Percentiles rank a stretch among this genome's conserved stretches.
Conservation (phyloP, 2,888 invertebrate species). For the Amblyjoppa proteus region DNA sequence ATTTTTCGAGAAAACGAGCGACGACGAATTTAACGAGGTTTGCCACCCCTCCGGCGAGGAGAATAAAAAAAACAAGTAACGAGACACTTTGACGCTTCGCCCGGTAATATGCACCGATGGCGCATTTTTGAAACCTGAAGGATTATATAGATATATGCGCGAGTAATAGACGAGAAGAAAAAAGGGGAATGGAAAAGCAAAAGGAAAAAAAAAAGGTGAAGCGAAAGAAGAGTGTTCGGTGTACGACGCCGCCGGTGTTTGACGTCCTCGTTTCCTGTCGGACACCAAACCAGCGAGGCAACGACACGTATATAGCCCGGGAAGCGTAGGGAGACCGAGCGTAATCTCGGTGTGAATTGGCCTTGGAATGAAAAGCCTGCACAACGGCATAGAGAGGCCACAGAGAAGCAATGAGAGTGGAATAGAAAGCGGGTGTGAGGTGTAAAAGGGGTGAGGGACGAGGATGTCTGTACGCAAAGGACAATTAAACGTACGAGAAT, state of each 20-base stretch:
- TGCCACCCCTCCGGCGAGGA: background rate
- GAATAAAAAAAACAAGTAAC: constrained; percentile 1
- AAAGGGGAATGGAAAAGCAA: constrained; percentile 36
- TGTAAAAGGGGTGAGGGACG: constrained; percentile 36
- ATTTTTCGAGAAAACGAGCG: constrained; percentile 7
- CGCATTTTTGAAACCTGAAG: constrained; percentile 40
- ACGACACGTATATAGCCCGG: constrained; percentile 15
- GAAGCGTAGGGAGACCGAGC: constrained; percentile 63
- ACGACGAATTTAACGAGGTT: constrained; percentile 46
- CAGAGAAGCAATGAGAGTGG: constrained; percentile 35
- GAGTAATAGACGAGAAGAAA: constrained; percentile 20
- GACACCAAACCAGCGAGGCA: constrained; percentile 50
- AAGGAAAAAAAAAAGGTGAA: constrained; percentile 21
- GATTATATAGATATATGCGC: constrained; percentile 28
- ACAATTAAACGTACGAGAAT: constrained; percentile 66
- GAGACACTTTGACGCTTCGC: constrained; percentile 23
- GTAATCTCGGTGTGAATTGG: constrained; percentile 68
- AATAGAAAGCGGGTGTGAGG: constrained; percentile 48
- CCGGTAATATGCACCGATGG: constrained; percentile 21
- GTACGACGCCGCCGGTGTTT: constrained; percentile 59
- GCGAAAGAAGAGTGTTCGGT: constrained; percentile 31
- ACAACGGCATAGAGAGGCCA: constrained; percentile 42
- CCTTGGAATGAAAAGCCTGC: constrained; percentile 63
- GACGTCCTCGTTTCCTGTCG: constrained; percentile 66
- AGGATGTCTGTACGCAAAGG: constrained; percentile 55